Evolutionary conservation across 1,140 invertebrate species (phyloP).

Genomic region (Ectropis grisescens): DNA sequence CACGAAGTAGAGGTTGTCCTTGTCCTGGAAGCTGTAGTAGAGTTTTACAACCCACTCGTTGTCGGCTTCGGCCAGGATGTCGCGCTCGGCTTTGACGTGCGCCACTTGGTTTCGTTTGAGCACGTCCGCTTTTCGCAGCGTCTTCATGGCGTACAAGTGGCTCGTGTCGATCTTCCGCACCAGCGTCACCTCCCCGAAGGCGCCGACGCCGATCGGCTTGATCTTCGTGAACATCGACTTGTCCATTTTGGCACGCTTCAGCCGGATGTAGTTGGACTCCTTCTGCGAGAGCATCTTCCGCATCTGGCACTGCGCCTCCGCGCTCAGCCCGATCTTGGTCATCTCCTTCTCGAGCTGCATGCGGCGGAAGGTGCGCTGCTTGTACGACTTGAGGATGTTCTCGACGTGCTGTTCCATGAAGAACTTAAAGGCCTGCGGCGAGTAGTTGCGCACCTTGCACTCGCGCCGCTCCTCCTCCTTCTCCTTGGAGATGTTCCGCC

Average conservation of each 20-base stretch:
- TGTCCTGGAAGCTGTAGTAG: slow-evolving; percentile 98
- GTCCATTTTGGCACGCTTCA: slow-evolving; percentile 99
- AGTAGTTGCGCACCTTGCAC: slow-evolving; percentile 91
- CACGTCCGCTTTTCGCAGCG: slow-evolving; percentile 95
- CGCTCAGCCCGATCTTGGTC: slow-evolving; percentile 90
- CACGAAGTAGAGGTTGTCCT: slow-evolving; percentile 98
- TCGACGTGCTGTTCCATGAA: slow-evolving; percentile 99
- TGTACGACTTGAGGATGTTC: slow-evolving; percentile 96
- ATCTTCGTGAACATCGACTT: slow-evolving; percentile 97
- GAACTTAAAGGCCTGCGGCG: slow-evolving; percentile 98
- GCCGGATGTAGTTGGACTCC: slow-evolving; percentile 96
- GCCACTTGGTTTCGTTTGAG: slow-evolving; percentile 97
- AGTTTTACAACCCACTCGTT: slow-evolving; percentile 99
- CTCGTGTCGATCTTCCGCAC: slow-evolving; percentile 96
- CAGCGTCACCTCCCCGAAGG: slow-evolving; percentile 98
- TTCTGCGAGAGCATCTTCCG: slow-evolving; percentile 97
- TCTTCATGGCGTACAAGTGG: slow-evolving; percentile 99
- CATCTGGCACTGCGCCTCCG: slow-evolving; percentile 93
- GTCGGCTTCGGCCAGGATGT: slow-evolving; percentile 98
- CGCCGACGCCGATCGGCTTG: slow-evolving; percentile 95
- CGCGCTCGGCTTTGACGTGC: slow-evolving; percentile 98
- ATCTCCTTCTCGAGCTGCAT: slow-evolving; percentile 97
- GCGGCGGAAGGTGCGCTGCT: slow-evolving; percentile 89
- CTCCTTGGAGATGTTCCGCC: slow-evolving; percentile 92
- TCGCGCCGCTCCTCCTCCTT: slow-evolving; percentile 93